A percentile compares a stretch with the other conserved stretches of the same genome.
Evolutionary conservation across 2,888 invertebrate genomes (phyloP).

Genomic region (Ditylenchus weischeri): DNA sequence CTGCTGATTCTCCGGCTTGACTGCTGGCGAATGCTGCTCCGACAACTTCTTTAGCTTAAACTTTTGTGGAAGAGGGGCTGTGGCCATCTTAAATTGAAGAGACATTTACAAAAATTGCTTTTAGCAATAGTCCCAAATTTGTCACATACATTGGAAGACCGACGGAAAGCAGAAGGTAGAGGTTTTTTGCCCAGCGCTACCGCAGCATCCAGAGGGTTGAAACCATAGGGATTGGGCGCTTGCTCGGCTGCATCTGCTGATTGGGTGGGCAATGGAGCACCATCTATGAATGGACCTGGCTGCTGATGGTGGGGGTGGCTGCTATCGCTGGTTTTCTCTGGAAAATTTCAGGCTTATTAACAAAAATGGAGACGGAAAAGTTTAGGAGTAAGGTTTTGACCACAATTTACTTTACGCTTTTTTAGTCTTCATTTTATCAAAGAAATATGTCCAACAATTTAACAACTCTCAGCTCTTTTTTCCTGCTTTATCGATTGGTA

Average conservation of each 20-base stretch:
- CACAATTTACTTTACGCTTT: too few relatives aligned
- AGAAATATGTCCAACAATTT: too few relatives aligned
- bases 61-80: conserved; percentile 6
- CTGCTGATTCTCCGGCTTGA: too few relatives aligned
- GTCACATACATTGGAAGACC: conserved; percentile 23
- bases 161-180: conserved; percentile 25
- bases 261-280: conserved; percentile 20
- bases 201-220: conserved; percentile 22
- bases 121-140: neutral
- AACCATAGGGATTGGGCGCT: conserved; percentile 10
- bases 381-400: neutral
- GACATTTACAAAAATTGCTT: neutral
- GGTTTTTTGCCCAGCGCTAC: conserved; percentile 30
- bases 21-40: too few relatives aligned
- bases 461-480: too few relatives aligned
- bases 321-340: too few relatives aligned
- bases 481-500: too few relatives aligned
- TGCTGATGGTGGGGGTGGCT: conserved; percentile 1
- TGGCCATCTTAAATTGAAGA: conserved; percentile 18
- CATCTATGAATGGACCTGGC: conserved; percentile 15
- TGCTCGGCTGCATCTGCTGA: neutral
- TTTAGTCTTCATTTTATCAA: too few relatives aligned
- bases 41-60: conserved; percentile 1
- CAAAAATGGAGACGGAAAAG: too few relatives aligned
- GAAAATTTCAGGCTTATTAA: neutral